Evolutionary conservation across 2,797 vertebrate species (phyloP), one percentile per base, ranked within the genome.

Genomic region (Falco berigora): DNA sequence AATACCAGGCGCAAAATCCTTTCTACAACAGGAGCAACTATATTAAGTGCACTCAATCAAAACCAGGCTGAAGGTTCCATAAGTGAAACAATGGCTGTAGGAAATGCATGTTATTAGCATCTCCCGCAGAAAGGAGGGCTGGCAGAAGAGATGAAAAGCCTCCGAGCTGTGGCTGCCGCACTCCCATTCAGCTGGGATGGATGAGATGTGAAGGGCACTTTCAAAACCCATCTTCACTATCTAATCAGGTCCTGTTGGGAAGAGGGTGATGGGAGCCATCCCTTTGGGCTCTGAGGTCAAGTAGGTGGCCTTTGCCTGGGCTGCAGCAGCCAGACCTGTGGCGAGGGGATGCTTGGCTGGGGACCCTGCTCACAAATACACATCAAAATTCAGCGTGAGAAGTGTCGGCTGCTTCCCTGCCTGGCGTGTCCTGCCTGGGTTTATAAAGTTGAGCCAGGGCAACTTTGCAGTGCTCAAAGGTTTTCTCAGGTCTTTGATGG

Each of bases 41-140:
- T 77, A 59, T 92, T 82, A 86, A 83, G 90, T 58, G 34, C 71
- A 94, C 95, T 91, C 96, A 64, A 75, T 96, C 94, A 88, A 58
- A 66, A 64, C 69, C 55, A 7, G 84, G 77, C 79, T 1, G 5
- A 77, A 56, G 76, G 71, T n/a, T 93, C 92, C 69, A 8, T 69
- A 34, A 80, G 58, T 69, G 88, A 88, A 93, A 63, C 74, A 42
- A 38, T 15, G 44, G 88, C 73, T 80, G 80, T 8, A 49, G 84
- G 92, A 96, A 88, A 85, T 6, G 24, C 47, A 3, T 82, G 93
- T 52, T 74, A 92, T 96, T 86, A 88, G 79, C 8, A 11, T 72
- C 81, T 84, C 42, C 3, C 9, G 76, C 73, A 84, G 62, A 87
- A 79, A 66, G 73, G 38, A 69, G 58, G 34, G 52, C 50, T 32